A percentile compares a stretch with the other conserved stretches of the same genome.
Conservation (phyloP, 2,113 vertebrate genomes). For the Varanus salvator region DNA sequence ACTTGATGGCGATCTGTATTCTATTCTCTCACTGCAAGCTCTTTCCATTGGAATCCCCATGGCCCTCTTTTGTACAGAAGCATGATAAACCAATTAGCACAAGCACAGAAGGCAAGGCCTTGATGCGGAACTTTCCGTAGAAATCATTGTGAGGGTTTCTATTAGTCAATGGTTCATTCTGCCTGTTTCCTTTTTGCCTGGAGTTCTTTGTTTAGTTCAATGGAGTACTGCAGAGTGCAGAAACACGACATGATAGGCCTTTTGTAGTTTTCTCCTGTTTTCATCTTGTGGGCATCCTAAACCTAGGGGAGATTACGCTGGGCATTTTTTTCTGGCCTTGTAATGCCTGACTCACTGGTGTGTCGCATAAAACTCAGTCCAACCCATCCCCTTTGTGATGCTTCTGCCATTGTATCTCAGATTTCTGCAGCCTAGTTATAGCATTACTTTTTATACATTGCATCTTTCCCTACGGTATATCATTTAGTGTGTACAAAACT, state of each 20-base stretch:
- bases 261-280: not conserved
- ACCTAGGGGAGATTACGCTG: not conserved
- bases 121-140: not conserved
- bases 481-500: no score
- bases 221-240: not conserved
- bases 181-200: not conserved
- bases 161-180: not conserved
- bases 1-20: not conserved
- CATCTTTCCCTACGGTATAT: no score
- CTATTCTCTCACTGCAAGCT: not conserved
- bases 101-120: not conserved
- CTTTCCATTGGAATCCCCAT: not conserved
- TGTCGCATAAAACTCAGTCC: no score
- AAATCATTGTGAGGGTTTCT: not conserved
- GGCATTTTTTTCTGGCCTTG: not conserved
- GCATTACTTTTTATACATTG: no score
- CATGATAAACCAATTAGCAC: not conserved
- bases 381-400: no score
- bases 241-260: not conserved
- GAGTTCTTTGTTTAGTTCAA: not conserved
- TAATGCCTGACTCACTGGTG: no score
- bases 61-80: not conserved
- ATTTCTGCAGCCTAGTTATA: no score
- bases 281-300: not conserved
- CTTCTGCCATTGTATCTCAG: no score